Conservation (phyloP, 2,888 invertebrate species). For the Neocrepidodera transversa region DNA sequence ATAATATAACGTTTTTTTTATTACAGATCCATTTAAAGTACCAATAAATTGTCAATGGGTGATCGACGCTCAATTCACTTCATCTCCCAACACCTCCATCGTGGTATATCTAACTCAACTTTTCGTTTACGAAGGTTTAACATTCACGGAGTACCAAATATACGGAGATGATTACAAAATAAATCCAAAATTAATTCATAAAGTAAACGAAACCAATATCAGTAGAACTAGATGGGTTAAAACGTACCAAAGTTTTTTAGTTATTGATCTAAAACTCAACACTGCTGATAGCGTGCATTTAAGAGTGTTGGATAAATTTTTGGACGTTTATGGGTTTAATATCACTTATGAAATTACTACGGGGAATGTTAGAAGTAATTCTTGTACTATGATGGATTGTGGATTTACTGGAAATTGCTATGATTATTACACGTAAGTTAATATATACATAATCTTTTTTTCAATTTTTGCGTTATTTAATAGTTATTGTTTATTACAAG, state of each 20-base stretch:
- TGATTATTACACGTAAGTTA: constrained; percentile 78
- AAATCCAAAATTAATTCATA: constrained; percentile 68
- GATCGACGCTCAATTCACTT: constrained; percentile 73
- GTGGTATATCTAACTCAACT: constrained; percentile 88
- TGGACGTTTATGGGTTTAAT: constrained; percentile 91
- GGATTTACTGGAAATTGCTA: constrained; percentile 87
- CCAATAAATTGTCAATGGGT: constrained; percentile 87
- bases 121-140: constrained; percentile 74
- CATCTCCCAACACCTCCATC: constrained; percentile 70
- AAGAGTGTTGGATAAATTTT: constrained; percentile 78
- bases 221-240: constrained; percentile 70
- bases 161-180: constrained; percentile 51
- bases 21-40: constrained; percentile 84
- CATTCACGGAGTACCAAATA: constrained; percentile 52
- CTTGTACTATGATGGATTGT: constrained; percentile 83
- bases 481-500: not conserved
- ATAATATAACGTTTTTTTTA: too few relatives aligned
- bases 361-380: constrained; percentile 63
- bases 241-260: constrained; percentile 75
- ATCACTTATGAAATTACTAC: constrained; percentile 84
- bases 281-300: constrained; percentile 82
- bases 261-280: constrained; percentile 77
- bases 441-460: too few relatives aligned
- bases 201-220: constrained; percentile 74
- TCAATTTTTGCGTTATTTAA: too few relatives aligned